A percentile compares a stretch with the other conserved stretches of the same genome.
Evolutionary conservation across 92 coral and sea anemone genomes (phyloP).

Genomic region (Epizoanthus illoricatus): DNA sequence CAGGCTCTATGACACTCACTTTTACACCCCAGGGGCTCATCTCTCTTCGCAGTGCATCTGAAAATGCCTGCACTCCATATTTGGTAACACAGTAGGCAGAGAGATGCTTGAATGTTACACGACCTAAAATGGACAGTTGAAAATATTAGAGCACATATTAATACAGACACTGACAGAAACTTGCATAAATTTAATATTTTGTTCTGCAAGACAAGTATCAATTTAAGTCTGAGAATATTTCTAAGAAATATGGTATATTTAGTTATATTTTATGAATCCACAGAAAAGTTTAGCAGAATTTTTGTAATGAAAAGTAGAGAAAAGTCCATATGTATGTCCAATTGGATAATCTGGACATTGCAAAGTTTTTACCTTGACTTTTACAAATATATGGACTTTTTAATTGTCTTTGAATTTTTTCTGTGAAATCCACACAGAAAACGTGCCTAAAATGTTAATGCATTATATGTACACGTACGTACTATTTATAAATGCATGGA

Average conservation of each 20-base stretch:
- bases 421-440: not conserved
- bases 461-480: not conserved
- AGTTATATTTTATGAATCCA: too few species aligned
- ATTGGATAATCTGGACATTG: not conserved
- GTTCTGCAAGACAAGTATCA: not conserved
- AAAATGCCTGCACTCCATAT: conserved; percentile 62
- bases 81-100: conserved; percentile 54
- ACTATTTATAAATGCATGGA: not conserved
- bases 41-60: conserved; percentile 63
- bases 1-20: conserved; percentile 50
- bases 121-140: conserved; percentile 28
- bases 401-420: not conserved
- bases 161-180: not conserved
- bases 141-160: not conserved
- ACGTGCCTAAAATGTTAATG: not conserved
- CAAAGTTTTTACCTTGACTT: not conserved
- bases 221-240: too few species aligned
- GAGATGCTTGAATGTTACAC: conserved; percentile 40
- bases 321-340: too few species aligned
- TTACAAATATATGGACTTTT: too few species aligned
- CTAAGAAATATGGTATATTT: too few species aligned
- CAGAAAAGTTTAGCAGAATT: too few species aligned
- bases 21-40: conserved; percentile 48
- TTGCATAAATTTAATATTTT: not conserved
- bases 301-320: too few species aligned